Evolutionary conservation across 2,113 vertebrate species (phyloP).

Genomic region (Bettongia penicillata): DNA sequence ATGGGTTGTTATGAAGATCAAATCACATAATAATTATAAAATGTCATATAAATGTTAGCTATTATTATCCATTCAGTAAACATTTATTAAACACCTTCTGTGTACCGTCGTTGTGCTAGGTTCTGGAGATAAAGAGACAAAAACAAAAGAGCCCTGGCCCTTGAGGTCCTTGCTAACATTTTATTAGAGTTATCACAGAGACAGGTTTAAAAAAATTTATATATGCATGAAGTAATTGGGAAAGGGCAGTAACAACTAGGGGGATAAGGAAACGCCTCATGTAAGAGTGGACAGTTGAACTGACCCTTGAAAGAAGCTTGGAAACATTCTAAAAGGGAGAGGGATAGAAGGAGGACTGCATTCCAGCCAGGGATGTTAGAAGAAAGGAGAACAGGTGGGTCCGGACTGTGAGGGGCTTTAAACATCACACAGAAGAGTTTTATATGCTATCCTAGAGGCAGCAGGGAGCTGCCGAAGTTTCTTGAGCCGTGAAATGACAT

Average conservation of each 20-base stretch:
- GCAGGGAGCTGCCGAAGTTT: not conserved
- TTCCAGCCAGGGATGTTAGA: not conserved
- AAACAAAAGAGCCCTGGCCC: not conserved
- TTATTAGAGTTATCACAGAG: not conserved
- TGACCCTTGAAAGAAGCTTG: not conserved
- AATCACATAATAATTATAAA: not conserved
- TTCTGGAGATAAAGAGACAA: not conserved
- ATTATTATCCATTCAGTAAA: not conserved
- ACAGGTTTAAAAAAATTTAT: not conserved
- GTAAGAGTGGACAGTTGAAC: not conserved
- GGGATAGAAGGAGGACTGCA: not conserved
- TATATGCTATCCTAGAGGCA: not conserved
- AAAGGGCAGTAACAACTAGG: not conserved
- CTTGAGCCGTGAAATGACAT: not conserved
- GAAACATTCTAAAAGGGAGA: not conserved
- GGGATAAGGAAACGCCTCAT: not conserved
- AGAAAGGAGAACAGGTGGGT: not conserved
- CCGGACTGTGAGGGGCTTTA: not conserved
- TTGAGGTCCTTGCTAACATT: not conserved
- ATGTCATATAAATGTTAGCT: not conserved
- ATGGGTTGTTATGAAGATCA: not conserved
- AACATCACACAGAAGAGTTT: not conserved
- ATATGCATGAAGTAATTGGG: not conserved
- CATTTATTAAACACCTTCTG: not conserved
- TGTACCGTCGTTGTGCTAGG: not conserved